phyloP scores from a whole-genome alignment of 2,113 vertebrate genomes.

The Bufo bufo region DNA sequence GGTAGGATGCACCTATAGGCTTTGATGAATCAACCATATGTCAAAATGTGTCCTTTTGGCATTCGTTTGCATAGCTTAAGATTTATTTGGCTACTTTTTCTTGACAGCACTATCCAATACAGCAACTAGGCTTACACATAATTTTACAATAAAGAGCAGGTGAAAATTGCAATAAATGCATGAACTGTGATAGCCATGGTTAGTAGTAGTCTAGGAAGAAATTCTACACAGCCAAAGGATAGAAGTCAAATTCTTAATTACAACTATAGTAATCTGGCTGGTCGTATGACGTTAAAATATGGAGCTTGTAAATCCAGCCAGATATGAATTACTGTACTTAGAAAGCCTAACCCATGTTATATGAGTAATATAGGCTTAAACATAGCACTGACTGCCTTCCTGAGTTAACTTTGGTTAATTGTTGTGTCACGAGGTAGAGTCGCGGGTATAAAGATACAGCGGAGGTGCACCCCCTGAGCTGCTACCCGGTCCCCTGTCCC shows the following conservation, averaged over 20 bases:
- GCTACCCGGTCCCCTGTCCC: too few relatives aligned
- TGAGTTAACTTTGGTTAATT: background rate
- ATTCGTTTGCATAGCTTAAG: background rate
- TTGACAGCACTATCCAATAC: background rate
- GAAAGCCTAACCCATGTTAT: background rate
- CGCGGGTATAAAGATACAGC: too few relatives aligned
- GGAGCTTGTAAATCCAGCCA: background rate
- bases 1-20: too few relatives aligned
- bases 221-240: background rate
- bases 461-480: too few relatives aligned
- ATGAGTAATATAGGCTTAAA: background rate
- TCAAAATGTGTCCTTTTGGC: background rate
- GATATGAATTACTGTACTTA: background rate
- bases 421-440: too few relatives aligned
- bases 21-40: background rate
- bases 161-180: background rate
- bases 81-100: background rate
- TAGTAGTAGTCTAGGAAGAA: background rate
- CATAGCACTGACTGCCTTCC: background rate
- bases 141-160: background rate
- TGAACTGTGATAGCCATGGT: background rate
- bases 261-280: background rate
- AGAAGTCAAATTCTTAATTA: background rate
- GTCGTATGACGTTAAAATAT: background rate
- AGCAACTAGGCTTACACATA: background rate